phyloP scores from a whole-genome alignment of 2,797 vertebrate genomes.

The Limosa lapponica region DNA sequence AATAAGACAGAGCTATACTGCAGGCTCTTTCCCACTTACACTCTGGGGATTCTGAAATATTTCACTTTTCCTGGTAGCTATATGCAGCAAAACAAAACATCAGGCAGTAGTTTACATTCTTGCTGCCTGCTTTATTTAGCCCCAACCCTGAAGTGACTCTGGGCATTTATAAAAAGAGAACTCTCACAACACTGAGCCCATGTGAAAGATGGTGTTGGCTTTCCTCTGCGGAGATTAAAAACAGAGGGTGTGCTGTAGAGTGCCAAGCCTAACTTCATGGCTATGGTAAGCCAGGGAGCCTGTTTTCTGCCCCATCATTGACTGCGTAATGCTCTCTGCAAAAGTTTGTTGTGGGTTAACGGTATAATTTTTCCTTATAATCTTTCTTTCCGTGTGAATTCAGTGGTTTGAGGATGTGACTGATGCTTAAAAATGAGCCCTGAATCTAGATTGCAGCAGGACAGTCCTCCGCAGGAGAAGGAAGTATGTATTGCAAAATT shows the following conservation, averaged over 20 bases:
- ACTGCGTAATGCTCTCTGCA: neutral
- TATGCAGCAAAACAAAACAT: constrained; percentile 61
- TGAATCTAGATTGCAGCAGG: neutral
- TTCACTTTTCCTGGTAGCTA: constrained; percentile 49
- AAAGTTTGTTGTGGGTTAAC: neutral
- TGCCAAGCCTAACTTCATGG: constrained; percentile 23
- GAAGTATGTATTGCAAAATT: neutral
- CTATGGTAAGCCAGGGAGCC: neutral
- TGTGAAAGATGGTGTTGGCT: constrained; percentile 49
- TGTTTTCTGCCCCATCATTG: neutral
- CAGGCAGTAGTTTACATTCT: constrained; percentile 52
- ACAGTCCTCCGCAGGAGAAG: neutral
- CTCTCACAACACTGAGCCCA: constrained; percentile 30
- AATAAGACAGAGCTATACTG: constrained; percentile 3
- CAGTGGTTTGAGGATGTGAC: neutral
- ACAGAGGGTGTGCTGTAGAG: neutral
- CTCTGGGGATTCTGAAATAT: constrained; percentile 35
- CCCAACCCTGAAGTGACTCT: constrained; percentile 24
- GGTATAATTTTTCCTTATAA: neutral
- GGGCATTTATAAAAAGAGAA: constrained; percentile 47
- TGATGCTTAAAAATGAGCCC: neutral
- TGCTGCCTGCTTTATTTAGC: constrained; percentile 61
- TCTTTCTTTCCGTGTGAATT: neutral
- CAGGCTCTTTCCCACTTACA: constrained; percentile 28
- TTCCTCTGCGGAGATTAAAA: constrained; percentile 39